Base-by-base conservation (phyloP, 2,888 invertebrate genomes). In the Tetheella fluctuosa region DNA sequence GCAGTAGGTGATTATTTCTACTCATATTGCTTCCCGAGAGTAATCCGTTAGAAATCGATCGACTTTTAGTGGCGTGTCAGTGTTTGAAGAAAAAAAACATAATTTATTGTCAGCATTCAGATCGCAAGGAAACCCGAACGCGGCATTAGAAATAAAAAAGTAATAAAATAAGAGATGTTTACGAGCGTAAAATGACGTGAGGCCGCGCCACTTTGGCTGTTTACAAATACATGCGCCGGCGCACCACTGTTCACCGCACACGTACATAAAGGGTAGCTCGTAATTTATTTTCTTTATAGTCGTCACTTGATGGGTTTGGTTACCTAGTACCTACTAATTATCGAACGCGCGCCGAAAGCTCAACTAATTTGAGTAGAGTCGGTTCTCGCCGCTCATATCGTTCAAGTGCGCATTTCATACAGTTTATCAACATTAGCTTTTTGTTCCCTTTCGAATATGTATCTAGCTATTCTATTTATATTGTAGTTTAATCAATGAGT, bases 1-100 rank as follows among this genome's bases (percentile, higher is more conserved):
- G 78, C 80, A 76, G 77, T 78, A 79, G 77, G 84, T 88, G 86
- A 91, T 92, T 90, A 91, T 86, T 85, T 78, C 84, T 80, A 72
- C 88, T 89, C 90, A 85, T 86, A 89, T 89, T 86, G 89, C 88
- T 89, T 89, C 87, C 83, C 83, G 85, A 83, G 84, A 85, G 89
- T 88, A 90, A 92, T 93, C 91, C 92, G 92, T 93, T 92, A 90
- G 92, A 91, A 92, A 93, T 92, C 92, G 90, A 92, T 92, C 90
- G 88, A 84, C 81, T 89, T 92, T 92, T 92, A 92, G 89, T 91
- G 88, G 84, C 92, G 90, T 92, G 92, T 93, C 92, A 92, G 91
- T 85, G 87, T 90, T 92, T 89, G 85, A 90, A 91, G 79, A 82
- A 82, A 92, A n/a, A 90, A 90, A 88, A 81, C 80, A 90, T 91